A percentile compares a stretch with the other conserved stretches of the same genome.
phyloP scores from a whole-genome alignment of 2,888 invertebrate genomes.

The Oscheius sp. region DNA sequence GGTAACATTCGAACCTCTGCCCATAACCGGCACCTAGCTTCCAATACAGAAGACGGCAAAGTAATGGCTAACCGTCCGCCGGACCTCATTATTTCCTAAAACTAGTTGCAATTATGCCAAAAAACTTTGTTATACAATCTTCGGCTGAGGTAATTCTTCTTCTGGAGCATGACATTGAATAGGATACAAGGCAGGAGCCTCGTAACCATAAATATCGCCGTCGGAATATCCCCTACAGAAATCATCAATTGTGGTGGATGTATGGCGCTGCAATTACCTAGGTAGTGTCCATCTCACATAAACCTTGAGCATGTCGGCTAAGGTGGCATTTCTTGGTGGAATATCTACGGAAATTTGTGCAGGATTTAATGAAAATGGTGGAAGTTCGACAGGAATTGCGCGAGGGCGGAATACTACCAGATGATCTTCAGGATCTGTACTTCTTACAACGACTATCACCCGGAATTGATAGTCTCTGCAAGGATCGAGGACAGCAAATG shows the following conservation, averaged over 20 bases:
- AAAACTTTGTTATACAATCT: conserved; percentile 43
- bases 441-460: conserved; percentile 60
- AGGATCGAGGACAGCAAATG: conserved; percentile 67
- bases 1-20: conserved; percentile 65
- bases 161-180: conserved; percentile 67
- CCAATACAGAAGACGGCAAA: conserved; percentile 63
- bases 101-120: neutral
- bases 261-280: conserved; percentile 12
- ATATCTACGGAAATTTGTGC: conserved; percentile 36
- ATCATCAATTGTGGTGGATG: neutral
- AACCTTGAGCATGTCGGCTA: conserved; percentile 31
- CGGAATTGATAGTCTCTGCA: conserved; percentile 71
- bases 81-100: conserved; percentile 61
- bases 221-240: conserved; percentile 61
- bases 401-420: conserved; percentile 60
- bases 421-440: conserved; percentile 55
- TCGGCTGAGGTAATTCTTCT: conserved; percentile 59
- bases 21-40: conserved; percentile 65
- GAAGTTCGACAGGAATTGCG: conserved; percentile 62
- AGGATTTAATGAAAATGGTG: conserved; percentile 58
- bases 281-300: conserved; percentile 52
- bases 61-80: conserved; percentile 64
- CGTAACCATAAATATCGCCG: conserved; percentile 67
- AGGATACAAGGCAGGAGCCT: conserved; percentile 66
- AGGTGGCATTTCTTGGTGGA: conserved; percentile 24